Percentiles rank a stretch among this genome's conserved stretches.
Conservation (phyloP, 2,888 invertebrate species). For the Prenolepis imparis region DNA sequence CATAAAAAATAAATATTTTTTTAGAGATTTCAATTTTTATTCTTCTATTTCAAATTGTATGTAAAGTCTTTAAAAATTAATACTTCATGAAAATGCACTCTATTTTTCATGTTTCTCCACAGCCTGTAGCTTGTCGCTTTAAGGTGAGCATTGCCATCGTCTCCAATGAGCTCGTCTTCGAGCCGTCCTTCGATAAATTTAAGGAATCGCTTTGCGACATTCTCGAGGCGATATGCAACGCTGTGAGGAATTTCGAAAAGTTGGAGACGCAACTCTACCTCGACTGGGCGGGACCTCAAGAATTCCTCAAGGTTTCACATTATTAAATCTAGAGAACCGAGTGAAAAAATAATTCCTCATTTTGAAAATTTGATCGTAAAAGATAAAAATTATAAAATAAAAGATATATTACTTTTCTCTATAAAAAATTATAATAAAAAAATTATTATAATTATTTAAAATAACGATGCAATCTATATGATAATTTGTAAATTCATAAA, state of each 20-base stretch:
- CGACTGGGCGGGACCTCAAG: slow-evolving; percentile 74
- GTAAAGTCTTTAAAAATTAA: not conserved
- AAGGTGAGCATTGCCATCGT: slow-evolving; percentile 88
- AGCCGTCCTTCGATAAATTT: slow-evolving; percentile 92
- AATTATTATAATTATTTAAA: not conserved
- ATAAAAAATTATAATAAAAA: not conserved
- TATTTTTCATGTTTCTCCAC: not conserved
- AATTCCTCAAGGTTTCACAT: slow-evolving; percentile 76
- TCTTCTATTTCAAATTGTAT: not conserved
- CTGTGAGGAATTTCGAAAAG: slow-evolving; percentile 91
- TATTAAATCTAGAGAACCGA: not conserved
- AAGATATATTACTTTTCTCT: not conserved
- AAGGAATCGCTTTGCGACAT: slow-evolving; percentile 90
- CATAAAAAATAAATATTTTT: not conserved
- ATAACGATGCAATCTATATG: slow-evolving; percentile 2
- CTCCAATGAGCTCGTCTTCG: slow-evolving; percentile 90
- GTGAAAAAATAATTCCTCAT: not conserved
- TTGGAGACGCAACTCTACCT: slow-evolving; percentile 92
- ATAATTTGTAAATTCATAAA: not conserved
- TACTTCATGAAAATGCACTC: not conserved
- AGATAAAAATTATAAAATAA: not conserved
- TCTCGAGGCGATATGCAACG: slow-evolving; percentile 91
- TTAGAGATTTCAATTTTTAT: not conserved
- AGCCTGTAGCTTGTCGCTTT: slow-evolving; percentile 87
- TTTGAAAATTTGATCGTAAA: not conserved